A percentile compares a stretch with the other conserved stretches of the same genome.
phyloP scores from a whole-genome alignment of 2,888 invertebrate species.

The Tolmerus cingulatus region DNA sequence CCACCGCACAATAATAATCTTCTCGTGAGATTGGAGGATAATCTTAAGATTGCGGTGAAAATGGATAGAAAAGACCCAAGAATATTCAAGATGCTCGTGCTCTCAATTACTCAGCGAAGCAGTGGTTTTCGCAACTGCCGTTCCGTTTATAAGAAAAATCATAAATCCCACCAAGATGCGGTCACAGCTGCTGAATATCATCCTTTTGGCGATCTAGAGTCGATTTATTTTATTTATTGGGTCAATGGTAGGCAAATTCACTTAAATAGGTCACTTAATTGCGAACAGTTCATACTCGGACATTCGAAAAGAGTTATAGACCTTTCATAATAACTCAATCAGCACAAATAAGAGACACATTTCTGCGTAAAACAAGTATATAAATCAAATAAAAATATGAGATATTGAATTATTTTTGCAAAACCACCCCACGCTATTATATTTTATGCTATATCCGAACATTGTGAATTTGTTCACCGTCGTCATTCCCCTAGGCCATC shows the following conservation, averaged over 20 bases:
- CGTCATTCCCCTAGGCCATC: not conserved
- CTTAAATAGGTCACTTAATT: not conserved
- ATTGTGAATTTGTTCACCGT: not conserved
- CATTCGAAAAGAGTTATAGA: not conserved
- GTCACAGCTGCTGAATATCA: not conserved
- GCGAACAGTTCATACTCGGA: not conserved
- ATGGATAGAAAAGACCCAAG: not conserved
- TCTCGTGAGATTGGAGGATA: not conserved
- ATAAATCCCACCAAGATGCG: not conserved
- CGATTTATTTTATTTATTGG: not conserved
- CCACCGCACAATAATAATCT: not conserved
- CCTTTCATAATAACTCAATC: not conserved
- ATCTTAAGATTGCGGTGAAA: not conserved
- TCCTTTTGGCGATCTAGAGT: not conserved
- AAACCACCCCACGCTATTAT: not conserved
- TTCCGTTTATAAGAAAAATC: not conserved
- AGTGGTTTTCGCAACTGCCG: not conserved
- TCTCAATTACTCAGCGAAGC: conserved; percentile 6
- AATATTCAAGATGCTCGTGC: not conserved
- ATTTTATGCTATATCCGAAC: not conserved
- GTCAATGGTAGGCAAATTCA: not conserved
- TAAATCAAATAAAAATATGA: not conserved
- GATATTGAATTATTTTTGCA: not conserved
- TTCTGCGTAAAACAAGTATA: not conserved
- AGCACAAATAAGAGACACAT: not conserved